Conservation (phyloP, 2,113 vertebrate species). For the Phalacrocorax brasilianus region DNA sequence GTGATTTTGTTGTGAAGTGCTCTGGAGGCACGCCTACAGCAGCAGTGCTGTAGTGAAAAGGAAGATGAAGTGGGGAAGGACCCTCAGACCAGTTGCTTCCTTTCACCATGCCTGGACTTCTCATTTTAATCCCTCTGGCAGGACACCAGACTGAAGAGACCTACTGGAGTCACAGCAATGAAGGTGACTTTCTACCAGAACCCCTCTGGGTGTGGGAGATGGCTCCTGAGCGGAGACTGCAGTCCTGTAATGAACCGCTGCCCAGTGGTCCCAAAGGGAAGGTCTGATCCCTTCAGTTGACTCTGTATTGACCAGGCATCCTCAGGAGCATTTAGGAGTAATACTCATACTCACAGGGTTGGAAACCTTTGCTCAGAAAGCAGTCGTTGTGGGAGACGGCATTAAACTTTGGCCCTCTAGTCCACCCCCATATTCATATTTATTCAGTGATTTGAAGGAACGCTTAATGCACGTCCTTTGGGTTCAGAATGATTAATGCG, state of each 20-base stretch:
- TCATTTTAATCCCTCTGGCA: background rate
- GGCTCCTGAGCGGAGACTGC: background rate
- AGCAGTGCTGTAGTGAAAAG: background rate
- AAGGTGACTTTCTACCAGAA: background rate
- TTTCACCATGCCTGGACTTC: background rate
- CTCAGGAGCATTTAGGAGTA: background rate
- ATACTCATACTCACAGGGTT: background rate
- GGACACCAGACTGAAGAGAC: background rate
- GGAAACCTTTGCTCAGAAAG: background rate
- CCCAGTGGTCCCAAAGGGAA: background rate
- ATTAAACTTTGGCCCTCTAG: background rate
- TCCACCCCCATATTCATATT: background rate
- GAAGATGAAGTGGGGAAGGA: background rate
- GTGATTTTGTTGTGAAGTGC: background rate
- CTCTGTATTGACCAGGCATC: background rate
- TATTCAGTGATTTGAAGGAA: conserved; percentile 1
- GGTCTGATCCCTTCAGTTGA: background rate
- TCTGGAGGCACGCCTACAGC: background rate
- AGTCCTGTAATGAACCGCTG: background rate
- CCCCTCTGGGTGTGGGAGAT: background rate
- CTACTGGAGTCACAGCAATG: background rate
- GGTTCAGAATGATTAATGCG: background rate
- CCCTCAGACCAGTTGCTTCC: background rate
- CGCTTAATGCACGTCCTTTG: background rate
- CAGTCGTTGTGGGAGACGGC: background rate